Evolutionary conservation across 1,140 invertebrate species (phyloP), one percentile per base, ranked within the genome.

Genomic region (Chlorops oryzae): DNA sequence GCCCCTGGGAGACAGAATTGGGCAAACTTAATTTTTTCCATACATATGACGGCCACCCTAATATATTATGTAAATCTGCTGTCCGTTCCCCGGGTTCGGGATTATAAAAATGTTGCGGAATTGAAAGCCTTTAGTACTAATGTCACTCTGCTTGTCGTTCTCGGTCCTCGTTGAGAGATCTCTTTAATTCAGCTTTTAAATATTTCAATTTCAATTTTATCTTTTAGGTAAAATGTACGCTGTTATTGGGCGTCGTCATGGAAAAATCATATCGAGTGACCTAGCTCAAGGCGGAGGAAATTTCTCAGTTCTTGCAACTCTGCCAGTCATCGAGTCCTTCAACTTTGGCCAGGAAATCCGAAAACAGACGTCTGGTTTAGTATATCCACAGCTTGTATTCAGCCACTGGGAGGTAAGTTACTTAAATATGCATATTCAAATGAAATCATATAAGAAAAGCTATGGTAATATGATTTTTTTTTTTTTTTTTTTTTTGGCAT

Each of bases 261-360:
- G 96, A 4, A 84, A 90, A 39, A 83, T 98, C 4, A 67, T 98
- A 2, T 81, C 84, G 25, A 91, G 92, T 41, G 94, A 98, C 59
- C 83, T 93, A 73, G 85, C 87, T 47, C 86, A 94, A 62, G 89
- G 91, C 39, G 85, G 85, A 23, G 86, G 89, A 27, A 87, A 85
- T 40, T 99, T 98, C 76, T 81, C 84, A 43, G 89, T 99, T 3
- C 80, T 81, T 39, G 92, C 95, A 2, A 81, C 86, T 46, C 75
- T 99, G 54, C 96, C 96, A 0, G 92, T 98, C 21, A 84, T 95
- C 9, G 96, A 99, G 74, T 98, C 94, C 73, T 96, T 98, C 76
- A 84, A 89, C 50, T 92, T 99, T 73, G 88, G 90, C 5, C 85
- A 92, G 41, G 91, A 96, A 73, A 83, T 98, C 51, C 78, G 87